Evolutionary conservation across 2,888 invertebrate species (phyloP), one percentile per base, ranked within the genome.

Genomic region (Polia nebulosa): DNA sequence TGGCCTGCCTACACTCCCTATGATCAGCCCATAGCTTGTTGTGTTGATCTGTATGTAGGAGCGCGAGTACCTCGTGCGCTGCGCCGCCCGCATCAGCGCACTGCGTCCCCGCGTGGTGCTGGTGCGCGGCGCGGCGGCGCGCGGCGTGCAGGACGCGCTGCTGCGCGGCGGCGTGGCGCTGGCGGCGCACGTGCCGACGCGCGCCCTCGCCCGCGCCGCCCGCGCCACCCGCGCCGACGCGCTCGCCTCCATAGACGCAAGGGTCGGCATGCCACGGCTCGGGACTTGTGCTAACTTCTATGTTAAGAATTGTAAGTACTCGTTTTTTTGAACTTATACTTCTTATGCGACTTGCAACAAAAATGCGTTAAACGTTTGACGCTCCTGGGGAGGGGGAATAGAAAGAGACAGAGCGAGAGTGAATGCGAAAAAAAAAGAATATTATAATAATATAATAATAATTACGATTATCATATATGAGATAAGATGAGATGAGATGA

Each of bases 81-180:
- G 98, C 36, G 98, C 99, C 6, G 97, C 97, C 0, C 97, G 99
- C 83, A 98, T 99, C 58, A 96, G 97, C 36, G 97, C 98, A 20
- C 96, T 99, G 68, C 97, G 97, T 44, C 99, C 99, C 0, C 97
- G 98, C 86, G 96, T 99, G 34, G 97, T 99, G 34, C 93, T 99
- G 44, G 99, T 99, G 0, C 98, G 99, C 87, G 98, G 98, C 80
- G 97, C 97, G 58, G 99, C 99, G 11, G 97, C 98, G 83, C 98
- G 96, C 88, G 95, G 97, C 47, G 99, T 99, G 15, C 99, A 99
- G 93, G 98, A 99, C 86, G 97, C 98, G 87, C 95, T 99, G 61
- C 96, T 98, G 1, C 72, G 96, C 96, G 86, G 96, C 41, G 88
- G 90, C 39, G 97, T 78, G 67, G 98, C 99, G 0, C 96, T 99